phyloP scores from a whole-genome alignment of 2,113 vertebrate species.

The Corvus cornix region DNA sequence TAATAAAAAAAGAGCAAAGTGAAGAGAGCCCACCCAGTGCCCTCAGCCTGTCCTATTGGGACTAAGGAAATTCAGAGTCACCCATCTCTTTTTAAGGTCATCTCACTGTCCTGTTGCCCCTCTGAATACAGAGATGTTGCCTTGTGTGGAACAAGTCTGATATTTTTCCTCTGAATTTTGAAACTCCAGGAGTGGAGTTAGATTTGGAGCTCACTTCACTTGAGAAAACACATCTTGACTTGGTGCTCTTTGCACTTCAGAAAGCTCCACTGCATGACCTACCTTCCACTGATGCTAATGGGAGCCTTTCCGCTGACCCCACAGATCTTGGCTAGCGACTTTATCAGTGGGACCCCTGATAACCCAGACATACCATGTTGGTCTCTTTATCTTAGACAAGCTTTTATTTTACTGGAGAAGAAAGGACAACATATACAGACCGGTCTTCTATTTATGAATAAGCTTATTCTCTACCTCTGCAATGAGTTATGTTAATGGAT shows the following conservation, averaged over 20 bases:
- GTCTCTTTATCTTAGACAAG: background rate
- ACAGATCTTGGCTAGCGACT: accelerated
- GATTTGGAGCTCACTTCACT: background rate
- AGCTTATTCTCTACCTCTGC: background rate
- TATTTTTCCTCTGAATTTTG: background rate
- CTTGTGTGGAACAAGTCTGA: background rate
- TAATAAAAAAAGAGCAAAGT: background rate
- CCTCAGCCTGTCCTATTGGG: background rate
- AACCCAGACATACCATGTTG: background rate
- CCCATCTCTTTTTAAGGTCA: background rate
- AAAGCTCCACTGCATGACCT: background rate
- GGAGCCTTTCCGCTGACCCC: background rate
- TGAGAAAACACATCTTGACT: background rate
- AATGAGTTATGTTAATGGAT: background rate
- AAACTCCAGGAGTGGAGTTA: background rate
- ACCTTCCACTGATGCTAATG: background rate
- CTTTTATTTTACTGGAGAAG: background rate
- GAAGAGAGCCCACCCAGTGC: background rate
- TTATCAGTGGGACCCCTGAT: background rate
- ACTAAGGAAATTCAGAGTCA: background rate
- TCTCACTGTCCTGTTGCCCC: background rate
- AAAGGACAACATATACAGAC: background rate
- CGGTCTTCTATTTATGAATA: background rate
- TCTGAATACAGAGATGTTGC: background rate
- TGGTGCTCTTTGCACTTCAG: background rate